Evolutionary conservation across 2,888 invertebrate species (phyloP).

Genomic region (Apamea monoglypha): DNA sequence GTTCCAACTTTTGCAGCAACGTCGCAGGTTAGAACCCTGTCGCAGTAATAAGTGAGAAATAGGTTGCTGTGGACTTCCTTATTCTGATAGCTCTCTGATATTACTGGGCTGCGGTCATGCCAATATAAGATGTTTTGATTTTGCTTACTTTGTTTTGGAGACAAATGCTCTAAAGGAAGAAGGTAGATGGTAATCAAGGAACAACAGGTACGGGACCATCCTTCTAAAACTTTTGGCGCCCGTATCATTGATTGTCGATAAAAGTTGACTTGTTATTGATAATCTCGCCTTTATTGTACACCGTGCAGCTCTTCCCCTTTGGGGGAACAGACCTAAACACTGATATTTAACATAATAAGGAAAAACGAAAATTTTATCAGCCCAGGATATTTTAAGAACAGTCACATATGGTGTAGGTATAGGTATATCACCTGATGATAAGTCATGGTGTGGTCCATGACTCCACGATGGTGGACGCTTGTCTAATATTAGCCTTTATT

Average conservation of each 20-base stretch:
- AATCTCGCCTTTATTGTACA: background rate
- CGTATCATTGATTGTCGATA: background rate
- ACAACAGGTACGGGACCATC: background rate
- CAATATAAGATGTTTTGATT: slow-evolving; percentile 35
- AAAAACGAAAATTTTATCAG: no score
- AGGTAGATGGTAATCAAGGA: slow-evolving; percentile 1
- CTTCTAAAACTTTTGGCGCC: background rate
- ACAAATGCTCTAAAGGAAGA: slow-evolving; percentile 8
- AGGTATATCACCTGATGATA: background rate
- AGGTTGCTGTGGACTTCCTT: slow-evolving; percentile 66
- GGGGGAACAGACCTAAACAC: no score
- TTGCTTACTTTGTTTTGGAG: slow-evolving; percentile 32
- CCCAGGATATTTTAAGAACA: no score
- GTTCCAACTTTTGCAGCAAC: slow-evolving; percentile 58
- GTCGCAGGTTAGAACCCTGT: slow-evolving; percentile 63
- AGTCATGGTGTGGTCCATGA: background rate
- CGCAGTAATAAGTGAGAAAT: slow-evolving; percentile 59
- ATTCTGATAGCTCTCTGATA: slow-evolving; percentile 64
- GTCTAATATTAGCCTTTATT: background rate
- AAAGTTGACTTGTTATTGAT: background rate
- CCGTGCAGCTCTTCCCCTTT: no score
- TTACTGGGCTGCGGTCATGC: slow-evolving; percentile 55
- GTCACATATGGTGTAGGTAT: no score
- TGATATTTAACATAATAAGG: no score
- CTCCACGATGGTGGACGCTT: background rate